Percentiles rank a stretch among this genome's conserved stretches.
These are phyloP conservation scores for Melanerpes aurifrons DNA, from an alignment of 2,113 vertebrate genomes.

Conservation along the genomic window DNA sequence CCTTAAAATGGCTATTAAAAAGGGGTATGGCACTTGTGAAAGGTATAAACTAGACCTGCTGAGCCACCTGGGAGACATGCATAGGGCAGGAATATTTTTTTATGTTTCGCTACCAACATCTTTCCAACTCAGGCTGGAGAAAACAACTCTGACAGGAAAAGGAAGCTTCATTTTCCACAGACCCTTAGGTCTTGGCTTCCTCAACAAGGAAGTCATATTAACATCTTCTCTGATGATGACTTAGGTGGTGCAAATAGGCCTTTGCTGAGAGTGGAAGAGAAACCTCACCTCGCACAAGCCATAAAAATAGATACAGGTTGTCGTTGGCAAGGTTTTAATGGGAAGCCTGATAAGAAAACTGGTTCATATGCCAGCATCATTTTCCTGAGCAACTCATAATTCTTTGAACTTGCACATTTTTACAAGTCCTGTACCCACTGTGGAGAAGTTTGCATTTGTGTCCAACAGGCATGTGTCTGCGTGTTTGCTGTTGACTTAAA, in stretches of 20 bases:
- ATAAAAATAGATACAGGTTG: neutral
- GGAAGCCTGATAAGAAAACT: neutral
- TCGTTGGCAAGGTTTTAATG: neutral
- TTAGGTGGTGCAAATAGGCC: neutral
- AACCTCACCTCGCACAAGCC: neutral
- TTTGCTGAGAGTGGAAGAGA: conserved; percentile 8
- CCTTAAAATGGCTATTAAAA: neutral
- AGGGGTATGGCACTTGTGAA: neutral
- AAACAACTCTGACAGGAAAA: neutral
- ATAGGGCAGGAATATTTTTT: neutral
- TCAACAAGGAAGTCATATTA: neutral
- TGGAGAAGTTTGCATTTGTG: neutral
- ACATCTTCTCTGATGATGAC: conserved; percentile 17
- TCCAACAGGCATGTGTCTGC: neutral
- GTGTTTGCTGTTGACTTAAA: neutral
- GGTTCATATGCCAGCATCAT: neutral
- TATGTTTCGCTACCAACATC: neutral
- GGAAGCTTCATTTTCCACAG: neutral
- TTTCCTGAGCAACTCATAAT: neutral
- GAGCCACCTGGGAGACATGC: neutral
- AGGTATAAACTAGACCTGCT: neutral
- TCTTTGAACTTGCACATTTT: conserved; percentile 16
- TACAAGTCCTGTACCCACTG: neutral
- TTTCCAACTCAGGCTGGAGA: neutral
- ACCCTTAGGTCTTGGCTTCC: conserved; percentile 10